A percentile compares a stretch with the other conserved stretches of the same genome.
Evolutionary conservation across 2,113 vertebrate species (phyloP).

Genomic region (Motacilla alba): DNA sequence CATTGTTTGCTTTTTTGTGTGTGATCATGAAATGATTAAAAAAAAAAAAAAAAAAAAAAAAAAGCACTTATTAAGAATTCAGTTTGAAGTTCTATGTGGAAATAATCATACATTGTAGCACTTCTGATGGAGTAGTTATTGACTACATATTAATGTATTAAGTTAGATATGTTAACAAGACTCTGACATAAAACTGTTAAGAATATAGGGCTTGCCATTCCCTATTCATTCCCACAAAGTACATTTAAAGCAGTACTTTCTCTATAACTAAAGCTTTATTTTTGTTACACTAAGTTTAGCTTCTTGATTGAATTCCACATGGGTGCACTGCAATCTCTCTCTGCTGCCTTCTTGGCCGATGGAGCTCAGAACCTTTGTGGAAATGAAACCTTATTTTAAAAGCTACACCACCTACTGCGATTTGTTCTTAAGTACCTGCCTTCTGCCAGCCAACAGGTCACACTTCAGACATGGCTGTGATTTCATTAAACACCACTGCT

Average conservation of each 20-base stretch:
- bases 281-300: neutral
- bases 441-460: neutral
- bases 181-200: neutral
- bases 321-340: neutral
- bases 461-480: neutral
- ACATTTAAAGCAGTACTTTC: neutral
- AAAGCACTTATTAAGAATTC: neutral
- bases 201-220: neutral
- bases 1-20: neutral
- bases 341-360: neutral
- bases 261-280: neutral
- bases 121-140: neutral
- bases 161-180: neutral
- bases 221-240: neutral
- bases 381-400: neutral
- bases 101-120: neutral
- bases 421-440: neutral
- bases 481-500: neutral
- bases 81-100: neutral
- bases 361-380: neutral
- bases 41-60: no score
- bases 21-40: fast-evolving
- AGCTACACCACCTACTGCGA: neutral
- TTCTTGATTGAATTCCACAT: neutral
- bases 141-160: neutral